These are phyloP conservation scores for Epizoanthus stellaris DNA, from an alignment of 92 coral and sea anemone species.

Conservation along the genomic window DNA sequence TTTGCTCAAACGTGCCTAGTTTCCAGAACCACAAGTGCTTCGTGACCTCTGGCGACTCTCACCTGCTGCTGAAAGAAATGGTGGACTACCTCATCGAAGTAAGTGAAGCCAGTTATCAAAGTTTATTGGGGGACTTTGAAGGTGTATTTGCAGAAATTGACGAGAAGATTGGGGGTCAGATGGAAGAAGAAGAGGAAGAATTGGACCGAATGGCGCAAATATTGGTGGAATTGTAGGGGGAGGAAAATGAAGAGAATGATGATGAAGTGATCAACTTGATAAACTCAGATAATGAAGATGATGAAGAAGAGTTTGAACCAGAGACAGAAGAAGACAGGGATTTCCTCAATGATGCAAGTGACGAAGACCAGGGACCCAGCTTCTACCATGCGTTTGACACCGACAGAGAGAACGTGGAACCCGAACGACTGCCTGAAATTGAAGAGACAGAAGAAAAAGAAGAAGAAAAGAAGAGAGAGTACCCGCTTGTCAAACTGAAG, in stretches of 20 bases:
- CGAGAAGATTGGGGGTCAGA: not conserved
- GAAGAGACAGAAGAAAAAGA: not conserved
- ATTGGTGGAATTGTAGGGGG: no score
- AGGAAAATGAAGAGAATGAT: no score
- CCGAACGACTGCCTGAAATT: not conserved
- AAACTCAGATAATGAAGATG: no score
- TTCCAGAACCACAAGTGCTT: slow-evolving; percentile 1
- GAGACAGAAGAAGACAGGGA: slow-evolving; percentile 43
- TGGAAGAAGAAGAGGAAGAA: no score
- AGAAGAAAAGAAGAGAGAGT: not conserved
- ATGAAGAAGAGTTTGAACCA: slow-evolving; percentile 28
- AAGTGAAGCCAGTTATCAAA: slow-evolving; percentile 27
- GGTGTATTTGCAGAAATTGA: slow-evolving; percentile 1
- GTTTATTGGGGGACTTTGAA: slow-evolving; percentile 11
- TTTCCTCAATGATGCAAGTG: slow-evolving; percentile 12
- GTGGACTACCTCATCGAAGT: not conserved
- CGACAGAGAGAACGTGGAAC: slow-evolving; percentile 7
- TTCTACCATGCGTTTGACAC: slow-evolving; percentile 45
- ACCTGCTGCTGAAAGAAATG: slow-evolving; percentile 6
- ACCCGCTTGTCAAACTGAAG: not conserved
- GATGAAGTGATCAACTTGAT: no score
- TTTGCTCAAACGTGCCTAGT: slow-evolving; percentile 9
- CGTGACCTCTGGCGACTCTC: slow-evolving; percentile 23
- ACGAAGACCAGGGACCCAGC: slow-evolving; percentile 6
- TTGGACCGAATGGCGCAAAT: no score